Evolutionary conservation across 2,888 invertebrate species (phyloP).

Genomic region (Cryptophagus acutangulus): DNA sequence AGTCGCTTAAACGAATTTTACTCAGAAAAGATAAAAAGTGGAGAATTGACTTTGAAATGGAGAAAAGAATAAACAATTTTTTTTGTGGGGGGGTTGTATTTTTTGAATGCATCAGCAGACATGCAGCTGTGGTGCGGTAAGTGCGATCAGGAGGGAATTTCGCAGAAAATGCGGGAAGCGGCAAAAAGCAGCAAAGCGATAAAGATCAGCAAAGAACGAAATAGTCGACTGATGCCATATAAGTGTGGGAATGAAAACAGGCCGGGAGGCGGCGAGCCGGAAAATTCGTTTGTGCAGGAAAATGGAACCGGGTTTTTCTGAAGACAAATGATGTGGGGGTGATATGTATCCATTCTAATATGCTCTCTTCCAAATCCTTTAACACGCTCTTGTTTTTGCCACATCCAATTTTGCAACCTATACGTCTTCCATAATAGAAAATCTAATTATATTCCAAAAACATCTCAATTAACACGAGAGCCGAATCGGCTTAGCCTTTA

Average conservation of each 20-base stretch:
- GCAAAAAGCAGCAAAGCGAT: conserved; percentile 37
- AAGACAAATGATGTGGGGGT: conserved; percentile 48
- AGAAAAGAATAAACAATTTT: conserved; percentile 22
- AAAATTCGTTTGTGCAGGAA: conserved; percentile 51
- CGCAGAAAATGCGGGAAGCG: conserved; percentile 33
- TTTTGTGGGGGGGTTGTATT: conserved; percentile 10
- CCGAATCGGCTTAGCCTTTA: too few relatives aligned
- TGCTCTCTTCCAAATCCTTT: too few relatives aligned
- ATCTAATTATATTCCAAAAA: too few relatives aligned
- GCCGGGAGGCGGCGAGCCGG: conserved; percentile 44
- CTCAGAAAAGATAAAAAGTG: conserved; percentile 10
- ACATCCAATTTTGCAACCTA: too few relatives aligned
- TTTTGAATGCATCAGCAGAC: conserved; percentile 18
- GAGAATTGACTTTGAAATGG: conserved; percentile 24
- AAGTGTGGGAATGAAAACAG: conserved; percentile 48
- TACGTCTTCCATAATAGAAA: too few relatives aligned
- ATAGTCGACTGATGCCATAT: conserved; percentile 40
- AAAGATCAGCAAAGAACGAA: conserved; percentile 35
- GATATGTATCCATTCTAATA: conserved; percentile 44
- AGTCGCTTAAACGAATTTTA: too few relatives aligned
- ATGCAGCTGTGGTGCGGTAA: conserved; percentile 21
- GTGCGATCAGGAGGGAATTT: conserved; percentile 24
- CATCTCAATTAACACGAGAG: too few relatives aligned
- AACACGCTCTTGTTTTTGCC: too few relatives aligned
- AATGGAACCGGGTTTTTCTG: conserved; percentile 48